Evolutionary conservation across 2,113 vertebrate species (phyloP), one percentile per base, ranked within the genome.

Genomic region (Alethe castanea): DNA sequence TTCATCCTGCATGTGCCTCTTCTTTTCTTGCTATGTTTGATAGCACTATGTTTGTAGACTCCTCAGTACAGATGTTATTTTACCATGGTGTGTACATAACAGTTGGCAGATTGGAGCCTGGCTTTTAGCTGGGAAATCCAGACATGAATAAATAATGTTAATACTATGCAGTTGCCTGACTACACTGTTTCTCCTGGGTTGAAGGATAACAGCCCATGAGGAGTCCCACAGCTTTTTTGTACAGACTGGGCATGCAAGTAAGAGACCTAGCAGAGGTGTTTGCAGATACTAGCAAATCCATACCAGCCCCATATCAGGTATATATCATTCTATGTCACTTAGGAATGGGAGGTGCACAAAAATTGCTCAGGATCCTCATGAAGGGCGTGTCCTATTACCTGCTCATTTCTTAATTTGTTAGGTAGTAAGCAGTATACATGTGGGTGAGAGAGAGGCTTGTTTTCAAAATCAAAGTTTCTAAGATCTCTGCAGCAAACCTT

Each of bases 81-180:
- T 85, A 59, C 44, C 38, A 28, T 47, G 33, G 4, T 42, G 29
- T 88, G 33, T 83, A 47, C 17, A 33, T 25, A 82, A 25, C 33
- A 42, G 31, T 35, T 81, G 29, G 35, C 31, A 82, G 81, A 90
- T 67, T 62, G 35, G 22, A 77, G 35, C 38, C 50, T 88, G 67
- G 54, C 26, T 82, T 92, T 90, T 88, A 83, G 33, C 35, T 66
- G 54, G 40, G 40, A 42, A 72, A 69, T 86, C 24, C 59, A 76
- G 60, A 33, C 29, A 61, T 72, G 28, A 95, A 81, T 70, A 79
- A 96, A 82, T 77, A 91, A 88, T 40, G 26, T 11, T 80, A 74
- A 82, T 82, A 56, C 20, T 66, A 2, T 45, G 44, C 64, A 56
- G 56, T 81, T 79, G 23, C n/a, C n/a, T 60, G 12, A 45, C 44